These are phyloP conservation scores for Spatulosminthurus flaviceps DNA, from an alignment of 2,888 invertebrate species.

Conservation along the genomic window DNA sequence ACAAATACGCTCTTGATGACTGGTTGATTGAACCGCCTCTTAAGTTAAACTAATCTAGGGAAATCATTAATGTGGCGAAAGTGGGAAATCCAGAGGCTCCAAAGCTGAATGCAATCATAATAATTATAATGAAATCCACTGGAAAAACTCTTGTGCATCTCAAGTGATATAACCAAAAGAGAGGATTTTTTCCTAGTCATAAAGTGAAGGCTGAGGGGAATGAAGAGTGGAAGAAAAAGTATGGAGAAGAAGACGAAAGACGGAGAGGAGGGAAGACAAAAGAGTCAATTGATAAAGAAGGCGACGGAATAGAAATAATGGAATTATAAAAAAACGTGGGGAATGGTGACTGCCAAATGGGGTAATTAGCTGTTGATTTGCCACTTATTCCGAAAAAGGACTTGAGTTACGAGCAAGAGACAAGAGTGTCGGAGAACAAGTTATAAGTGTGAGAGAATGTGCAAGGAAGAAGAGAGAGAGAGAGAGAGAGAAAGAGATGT, in stretches of 20 bases:
- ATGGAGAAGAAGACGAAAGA: not conserved
- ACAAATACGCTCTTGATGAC: too few species aligned
- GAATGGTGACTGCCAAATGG: conserved; percentile 38
- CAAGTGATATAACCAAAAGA: too few species aligned
- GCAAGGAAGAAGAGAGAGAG: not conserved
- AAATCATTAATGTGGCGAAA: too few species aligned
- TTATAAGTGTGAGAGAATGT: conserved; percentile 5
- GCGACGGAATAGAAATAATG: conserved; percentile 37
- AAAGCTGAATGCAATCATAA: too few species aligned
- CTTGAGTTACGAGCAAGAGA: conserved; percentile 45
- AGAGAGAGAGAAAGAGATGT: not conserved
- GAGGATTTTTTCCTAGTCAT: too few species aligned
- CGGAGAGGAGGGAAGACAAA: not conserved
- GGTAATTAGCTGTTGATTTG: conserved; percentile 47
- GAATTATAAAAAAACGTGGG: conserved; percentile 37
- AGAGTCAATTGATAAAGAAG: conserved; percentile 19
- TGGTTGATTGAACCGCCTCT: too few species aligned
- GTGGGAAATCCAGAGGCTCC: too few species aligned
- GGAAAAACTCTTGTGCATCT: too few species aligned
- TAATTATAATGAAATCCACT: too few species aligned
- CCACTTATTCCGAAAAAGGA: conserved; percentile 49
- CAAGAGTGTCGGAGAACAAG: conserved; percentile 22
- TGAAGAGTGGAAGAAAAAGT: not conserved
- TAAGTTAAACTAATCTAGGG: too few species aligned
- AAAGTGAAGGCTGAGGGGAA: not conserved